Percentiles rank a stretch among this genome's conserved stretches.
Evolutionary conservation across 2,888 invertebrate species (phyloP).

Genomic region (Trachelus tabidus): DNA sequence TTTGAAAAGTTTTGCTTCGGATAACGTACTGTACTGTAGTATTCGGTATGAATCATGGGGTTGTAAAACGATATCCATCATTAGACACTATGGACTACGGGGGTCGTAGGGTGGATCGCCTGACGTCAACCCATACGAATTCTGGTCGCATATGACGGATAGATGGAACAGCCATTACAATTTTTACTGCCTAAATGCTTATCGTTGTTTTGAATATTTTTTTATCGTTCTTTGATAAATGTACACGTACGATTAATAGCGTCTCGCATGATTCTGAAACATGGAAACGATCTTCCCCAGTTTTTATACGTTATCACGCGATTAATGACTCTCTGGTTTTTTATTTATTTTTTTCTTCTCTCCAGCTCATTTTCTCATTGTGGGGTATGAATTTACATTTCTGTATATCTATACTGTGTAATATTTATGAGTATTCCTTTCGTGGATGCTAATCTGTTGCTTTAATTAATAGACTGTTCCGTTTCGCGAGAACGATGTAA

Average conservation of each 20-base stretch:
- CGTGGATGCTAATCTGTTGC: neutral
- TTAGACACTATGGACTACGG: constrained; percentile 2
- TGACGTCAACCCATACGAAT: constrained; percentile 36
- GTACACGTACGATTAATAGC: neutral
- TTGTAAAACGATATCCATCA: constrained; percentile 53
- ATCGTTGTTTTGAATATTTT: neutral
- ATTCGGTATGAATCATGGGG: constrained; percentile 49
- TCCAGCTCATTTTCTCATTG: neutral
- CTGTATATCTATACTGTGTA: neutral
- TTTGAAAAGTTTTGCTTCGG: too few species aligned
- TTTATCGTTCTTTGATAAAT: neutral
- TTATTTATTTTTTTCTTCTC: constrained; percentile 9
- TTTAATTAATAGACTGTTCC: neutral
- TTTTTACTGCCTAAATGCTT: neutral
- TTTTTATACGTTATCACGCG: neutral
- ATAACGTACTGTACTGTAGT: neutral
- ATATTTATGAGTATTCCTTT: neutral
- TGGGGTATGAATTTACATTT: neutral
- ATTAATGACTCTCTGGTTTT: neutral
- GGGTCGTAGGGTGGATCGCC: constrained; percentile 15
- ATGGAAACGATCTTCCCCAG: neutral
- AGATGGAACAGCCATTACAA: constrained; percentile 25
- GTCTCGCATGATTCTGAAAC: neutral
- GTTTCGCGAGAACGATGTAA: neutral
- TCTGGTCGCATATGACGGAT: constrained; percentile 39